These are phyloP conservation scores for Sebastes fasciatus DNA, from an alignment of 2,113 vertebrate genomes.

Conservation along the genomic window DNA sequence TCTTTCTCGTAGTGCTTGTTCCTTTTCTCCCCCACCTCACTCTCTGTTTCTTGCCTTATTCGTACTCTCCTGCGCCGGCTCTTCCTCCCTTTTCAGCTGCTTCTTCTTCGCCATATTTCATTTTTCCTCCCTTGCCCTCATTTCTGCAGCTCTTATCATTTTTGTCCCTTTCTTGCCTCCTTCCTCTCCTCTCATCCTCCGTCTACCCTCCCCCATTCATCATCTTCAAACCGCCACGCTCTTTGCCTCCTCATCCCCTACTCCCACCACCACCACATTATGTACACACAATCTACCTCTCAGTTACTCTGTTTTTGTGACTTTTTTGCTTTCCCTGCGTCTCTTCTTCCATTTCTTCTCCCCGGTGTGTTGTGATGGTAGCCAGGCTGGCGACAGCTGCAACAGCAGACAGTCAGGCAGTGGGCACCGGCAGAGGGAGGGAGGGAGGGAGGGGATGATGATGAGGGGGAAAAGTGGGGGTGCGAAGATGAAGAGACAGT, in stretches of 20 bases:
- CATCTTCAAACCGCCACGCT: slow-evolving; percentile 32
- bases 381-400: slow-evolving; percentile 73
- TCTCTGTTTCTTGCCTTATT: slow-evolving; percentile 5
- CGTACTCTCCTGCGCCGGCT: background rate
- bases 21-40: slow-evolving; percentile 26
- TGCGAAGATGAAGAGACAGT: slow-evolving; percentile 44
- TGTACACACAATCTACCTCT: slow-evolving; percentile 42
- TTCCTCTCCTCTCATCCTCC: slow-evolving; percentile 23
- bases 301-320: slow-evolving; percentile 16
- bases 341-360: slow-evolving; percentile 54
- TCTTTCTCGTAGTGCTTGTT: slow-evolving; percentile 18
- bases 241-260: slow-evolving; percentile 24
- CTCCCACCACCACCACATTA: background rate
- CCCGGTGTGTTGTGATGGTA: slow-evolving; percentile 58
- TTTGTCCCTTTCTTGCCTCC: slow-evolving; percentile 26
- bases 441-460: slow-evolving; percentile 11
- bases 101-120: slow-evolving; percentile 36
- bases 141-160: slow-evolving; percentile 52
- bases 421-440: slow-evolving; percentile 38
- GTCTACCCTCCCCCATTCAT: slow-evolving; percentile 32
- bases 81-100: background rate
- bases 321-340: slow-evolving; percentile 11
- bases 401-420: slow-evolving; percentile 64
- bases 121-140: slow-evolving; percentile 39
- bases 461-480: slow-evolving; percentile 23